Evolutionary conservation across 2,888 invertebrate genomes (phyloP), one percentile per base, ranked within the genome.

Genomic region (Sarcophaga subvicina): DNA sequence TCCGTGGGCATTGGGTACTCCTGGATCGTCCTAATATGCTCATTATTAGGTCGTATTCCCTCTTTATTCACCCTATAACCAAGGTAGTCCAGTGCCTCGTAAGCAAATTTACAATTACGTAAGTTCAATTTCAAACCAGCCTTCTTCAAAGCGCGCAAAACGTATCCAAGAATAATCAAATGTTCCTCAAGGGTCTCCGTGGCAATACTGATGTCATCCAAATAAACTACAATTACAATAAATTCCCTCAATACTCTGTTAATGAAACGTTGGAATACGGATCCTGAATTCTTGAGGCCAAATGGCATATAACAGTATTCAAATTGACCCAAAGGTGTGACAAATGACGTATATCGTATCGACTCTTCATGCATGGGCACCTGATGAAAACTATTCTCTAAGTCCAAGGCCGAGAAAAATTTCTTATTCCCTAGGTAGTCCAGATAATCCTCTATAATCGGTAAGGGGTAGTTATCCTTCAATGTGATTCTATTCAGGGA

Each of bases 81-180:
- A 17, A 78, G 67, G 14, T 63, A 67, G 22, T 72, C 54, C 8
- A 73, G 17, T 66, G 59, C 47, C 11, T 12, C 14, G 17, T 73
- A 71, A 4, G 17, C 72, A 67, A 67, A 83, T 20, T 63, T 78
- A 45, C 75, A 80, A 37, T 79, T 79, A 4, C 47, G 17, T 11
- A 63, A 64, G 45, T 64, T 75, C 17, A 75, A 45, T 45, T 17
- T 37, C 12, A 66, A 45, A 8, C 37, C 45, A 8, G 66, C 66
- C 14, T 17, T 17, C 17, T 14, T 27, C 45, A 66, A 17, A 5
- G 10, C 37, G n/a, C 17, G 37, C n/a, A 66, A 45, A 3, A 66
- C 17, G n/a, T 66, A 17, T 4, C 45, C 45, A 4, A 66, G 37
- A 66, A 66, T 66, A 17, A 3, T 4, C 4, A 66, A 45, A 45